phyloP scores from a whole-genome alignment of 2,113 vertebrate genomes.

The Brachirus orientalis region DNA sequence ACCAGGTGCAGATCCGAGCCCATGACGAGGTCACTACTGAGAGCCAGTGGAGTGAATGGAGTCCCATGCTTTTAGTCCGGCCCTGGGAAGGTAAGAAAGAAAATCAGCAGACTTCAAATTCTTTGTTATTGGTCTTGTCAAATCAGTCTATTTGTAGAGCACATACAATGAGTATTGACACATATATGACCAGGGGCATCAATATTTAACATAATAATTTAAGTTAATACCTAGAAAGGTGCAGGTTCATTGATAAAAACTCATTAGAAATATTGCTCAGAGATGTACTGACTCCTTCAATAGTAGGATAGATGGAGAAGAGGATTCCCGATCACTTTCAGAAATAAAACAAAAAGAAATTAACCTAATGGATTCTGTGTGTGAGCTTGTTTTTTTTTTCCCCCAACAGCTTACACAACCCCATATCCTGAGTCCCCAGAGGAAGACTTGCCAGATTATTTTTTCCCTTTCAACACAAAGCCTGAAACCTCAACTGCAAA shows the following conservation, averaged over 20 bases:
- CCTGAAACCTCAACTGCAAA: constrained; percentile 58
- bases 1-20: constrained; percentile 78
- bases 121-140: no score
- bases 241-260: no score
- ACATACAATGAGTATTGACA: no score
- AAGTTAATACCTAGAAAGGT: no score
- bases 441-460: neutral
- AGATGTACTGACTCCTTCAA: neutral
- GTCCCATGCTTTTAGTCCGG: constrained; percentile 31
- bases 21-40: constrained; percentile 72
- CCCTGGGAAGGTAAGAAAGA: constrained; percentile 78
- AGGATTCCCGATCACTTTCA: neutral
- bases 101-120: no score
- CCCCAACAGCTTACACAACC: constrained; percentile 31
- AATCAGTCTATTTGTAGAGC: no score
- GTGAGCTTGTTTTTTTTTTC: constrained; percentile 14
- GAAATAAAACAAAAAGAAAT: neutral
- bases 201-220: no score
- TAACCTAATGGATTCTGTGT: neutral
- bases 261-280: no score
- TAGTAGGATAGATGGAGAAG: neutral
- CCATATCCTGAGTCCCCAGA: constrained; percentile 28
- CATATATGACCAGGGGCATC: no score
- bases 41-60: constrained; percentile 85
- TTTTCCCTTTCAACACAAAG: constrained; percentile 3